Base-by-base conservation (phyloP, 2,797 vertebrate species). In the Ibycter americanus region DNA sequence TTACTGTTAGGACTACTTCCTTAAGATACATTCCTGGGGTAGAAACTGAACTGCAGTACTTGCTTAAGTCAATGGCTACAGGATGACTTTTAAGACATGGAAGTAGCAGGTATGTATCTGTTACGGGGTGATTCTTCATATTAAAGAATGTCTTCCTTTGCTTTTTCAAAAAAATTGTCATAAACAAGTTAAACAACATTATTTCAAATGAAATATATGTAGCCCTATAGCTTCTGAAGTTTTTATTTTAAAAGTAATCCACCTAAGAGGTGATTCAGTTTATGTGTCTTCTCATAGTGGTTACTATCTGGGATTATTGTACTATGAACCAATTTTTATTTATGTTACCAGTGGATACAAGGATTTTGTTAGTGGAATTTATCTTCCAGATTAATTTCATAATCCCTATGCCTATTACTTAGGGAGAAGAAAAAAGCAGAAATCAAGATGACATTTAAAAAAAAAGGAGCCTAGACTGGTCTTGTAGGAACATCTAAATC, bases 391-490 rank as follows among this genome's bases (percentile, higher is more conserved):
- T 97, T 97, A 11, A 96, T 94, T 97, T 97, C 94, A 92, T 98
- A 98, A 98, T 98, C 98, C 97, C 95, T 90, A 93, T 92, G 94
- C 95, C 97, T 97, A 97, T 97, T 98, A 97, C 97, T 98, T 96
- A 98, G 90, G 89, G 84, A 94, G 91, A 92, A 94, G 89, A 96
- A 98, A 96, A 97, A 97, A 95, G 94, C 96, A 96, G 96, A 98
- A 98, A 98, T 98, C 98, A 98, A 98, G 98, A 98, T 98, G 98
- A 98, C 98, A 98, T 98, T 98, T 97, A 51, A 92, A 97, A 98
- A 80, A 97, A 96, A 97, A 82, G 77, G 68, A 97, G 93, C 93
- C 96, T 85, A 96, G 95, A 71, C 94, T 62, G 96, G 92, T 97
- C 95, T 97, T 98, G 96, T 97, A 98, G 96, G 98, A 98, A 98